Percentiles rank a stretch among this genome's conserved stretches.
These are phyloP conservation scores for Diadromus collaris DNA, from an alignment of 2,888 invertebrate species.

Conservation along the genomic window DNA sequence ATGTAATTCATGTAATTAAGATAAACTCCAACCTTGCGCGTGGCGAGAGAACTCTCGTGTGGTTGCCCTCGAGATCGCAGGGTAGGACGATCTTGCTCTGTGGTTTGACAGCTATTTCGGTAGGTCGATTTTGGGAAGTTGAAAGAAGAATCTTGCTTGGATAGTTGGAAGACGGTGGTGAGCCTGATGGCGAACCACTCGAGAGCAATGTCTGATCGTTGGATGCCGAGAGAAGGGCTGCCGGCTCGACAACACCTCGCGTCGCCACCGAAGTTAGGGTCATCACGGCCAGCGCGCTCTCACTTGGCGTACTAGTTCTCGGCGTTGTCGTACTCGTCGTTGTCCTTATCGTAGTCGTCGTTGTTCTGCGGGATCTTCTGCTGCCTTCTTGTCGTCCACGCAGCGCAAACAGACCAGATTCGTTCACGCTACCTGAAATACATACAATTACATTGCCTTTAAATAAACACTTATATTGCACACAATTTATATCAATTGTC, in stretches of 20 bases:
- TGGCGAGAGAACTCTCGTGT: conserved; percentile 74
- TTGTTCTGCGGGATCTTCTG: conserved; percentile 74
- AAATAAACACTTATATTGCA: not conserved
- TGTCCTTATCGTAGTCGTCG: conserved; percentile 66
- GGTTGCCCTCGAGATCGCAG: conserved; percentile 78
- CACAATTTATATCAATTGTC: not conserved
- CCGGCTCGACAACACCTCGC: conserved; percentile 74
- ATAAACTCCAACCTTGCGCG: conserved; percentile 72
- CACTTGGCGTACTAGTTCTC: conserved; percentile 69
- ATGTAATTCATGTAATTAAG: not conserved
- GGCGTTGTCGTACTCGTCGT: conserved; percentile 68
- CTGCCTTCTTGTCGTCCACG: conserved; percentile 76
- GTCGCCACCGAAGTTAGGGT: conserved; percentile 69
- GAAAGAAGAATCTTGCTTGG: conserved; percentile 59
- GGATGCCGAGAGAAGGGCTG: conserved; percentile 76
- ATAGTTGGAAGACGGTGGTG: conserved; percentile 66
- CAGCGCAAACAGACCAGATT: conserved; percentile 76
- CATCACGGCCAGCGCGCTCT: conserved; percentile 58
- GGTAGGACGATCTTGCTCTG: conserved; percentile 77
- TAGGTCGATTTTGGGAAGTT: conserved; percentile 70
- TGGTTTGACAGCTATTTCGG: conserved; percentile 76
- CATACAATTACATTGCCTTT: conserved; percentile 38
- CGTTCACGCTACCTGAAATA: conserved; percentile 76
- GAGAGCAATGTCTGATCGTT: conserved; percentile 76
- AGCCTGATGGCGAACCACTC: conserved; percentile 70